Percentiles rank a stretch among this genome's conserved stretches.
phyloP scores from a whole-genome alignment of 2,797 vertebrate species.

The Myotis findleyi region DNA sequence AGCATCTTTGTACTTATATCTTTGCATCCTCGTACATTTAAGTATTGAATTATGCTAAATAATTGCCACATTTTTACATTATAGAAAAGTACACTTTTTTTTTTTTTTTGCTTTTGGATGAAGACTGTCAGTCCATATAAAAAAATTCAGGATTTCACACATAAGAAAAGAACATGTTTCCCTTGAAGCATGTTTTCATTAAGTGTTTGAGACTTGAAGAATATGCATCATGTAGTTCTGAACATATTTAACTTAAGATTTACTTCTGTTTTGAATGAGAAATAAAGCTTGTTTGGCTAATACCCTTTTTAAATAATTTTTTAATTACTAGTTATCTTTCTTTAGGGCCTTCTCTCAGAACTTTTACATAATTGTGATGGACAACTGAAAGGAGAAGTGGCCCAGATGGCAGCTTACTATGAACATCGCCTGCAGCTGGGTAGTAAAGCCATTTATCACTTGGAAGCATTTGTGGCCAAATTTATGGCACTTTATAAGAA shows the following conservation, averaged over 20 bases:
- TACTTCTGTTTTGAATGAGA: background rate
- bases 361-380: constrained; percentile 97
- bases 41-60: background rate
- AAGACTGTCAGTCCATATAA: background rate
- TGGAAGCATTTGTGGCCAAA: constrained; percentile 98
- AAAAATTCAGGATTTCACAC: background rate
- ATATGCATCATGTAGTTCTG: background rate
- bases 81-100: background rate
- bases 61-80: background rate
- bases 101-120: background rate
- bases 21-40: background rate
- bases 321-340: constrained; percentile 14
- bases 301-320: background rate
- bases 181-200: background rate
- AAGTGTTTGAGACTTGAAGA: background rate
- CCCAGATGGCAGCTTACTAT: constrained; percentile 96
- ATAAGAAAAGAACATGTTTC: background rate
- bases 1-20: background rate
- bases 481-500: constrained; percentile 99
- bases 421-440: constrained; percentile 97
- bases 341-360: constrained; percentile 94
- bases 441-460: constrained; percentile 97
- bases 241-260: background rate
- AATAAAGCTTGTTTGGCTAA: background rate
- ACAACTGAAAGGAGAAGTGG: constrained; percentile 96